Evolutionary conservation across 1,140 invertebrate genomes (phyloP), one percentile per base, ranked within the genome.

Genomic region (Anastrepha ludens): DNA sequence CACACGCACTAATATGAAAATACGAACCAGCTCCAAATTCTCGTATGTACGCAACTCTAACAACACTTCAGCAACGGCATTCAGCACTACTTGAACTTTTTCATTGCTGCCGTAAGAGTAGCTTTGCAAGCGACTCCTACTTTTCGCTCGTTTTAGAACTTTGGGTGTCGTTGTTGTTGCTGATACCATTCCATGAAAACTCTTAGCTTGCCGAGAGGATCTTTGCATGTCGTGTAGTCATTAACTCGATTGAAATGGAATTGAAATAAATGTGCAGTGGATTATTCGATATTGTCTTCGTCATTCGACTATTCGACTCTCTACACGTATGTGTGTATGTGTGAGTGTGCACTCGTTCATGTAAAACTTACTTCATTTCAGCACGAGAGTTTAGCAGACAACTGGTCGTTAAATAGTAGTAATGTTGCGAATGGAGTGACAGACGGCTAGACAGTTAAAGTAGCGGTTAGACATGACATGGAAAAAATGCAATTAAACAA

Each of bases 261-360:
- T 90, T 90, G 88, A 91, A 90, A 91, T 91, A 90, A 89, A 91
- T 91, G 90, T 91, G 90, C 89, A 91, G 90, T 89, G 90, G 89
- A 91, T 90, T 90, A 85, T 13, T 74, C 20, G 67, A 13, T 74
- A 39, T 39, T 41, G 29, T 74, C 50, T 55, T 55, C 11, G 50
- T 55, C 6, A 55, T 55, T 55, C 50, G 11, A 6, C 6, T 55
- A 55, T 55, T 1, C 11, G 11, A 55, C 50, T 55, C 11, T 8
- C 50, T 55, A 55, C 50, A 55, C 50, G 11, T 55, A 55, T 8
- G 50, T 55, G 6, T 55, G 2, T 55, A 55, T 55, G 50, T 55
- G 50, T 55, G 11, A 11, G 50, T 11, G 11, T 55, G 50, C 11
- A 55, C 50, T 55, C 11, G 11, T 55, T 55, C 17, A 17, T 62